phyloP scores from a whole-genome alignment of 2,888 invertebrate species.

The Argynnis bischoffii region DNA sequence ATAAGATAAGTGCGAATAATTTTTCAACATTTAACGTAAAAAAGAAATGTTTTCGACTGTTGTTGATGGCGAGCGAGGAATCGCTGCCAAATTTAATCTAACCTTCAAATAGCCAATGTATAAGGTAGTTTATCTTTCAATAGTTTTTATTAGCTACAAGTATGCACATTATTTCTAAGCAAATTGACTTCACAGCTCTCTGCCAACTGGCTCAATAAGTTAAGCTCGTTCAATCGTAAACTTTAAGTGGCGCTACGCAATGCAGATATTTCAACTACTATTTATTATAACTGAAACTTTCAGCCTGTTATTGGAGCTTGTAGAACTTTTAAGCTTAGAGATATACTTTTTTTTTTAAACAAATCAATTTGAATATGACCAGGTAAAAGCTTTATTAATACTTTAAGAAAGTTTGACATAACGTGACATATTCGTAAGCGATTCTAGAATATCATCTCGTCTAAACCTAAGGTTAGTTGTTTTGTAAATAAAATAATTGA shows the following conservation, averaged over 20 bases:
- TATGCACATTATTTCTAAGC: slow-evolving; percentile 28
- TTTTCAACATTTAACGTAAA: neutral
- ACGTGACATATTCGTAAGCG: too few species aligned
- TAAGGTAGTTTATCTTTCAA: slow-evolving; percentile 22
- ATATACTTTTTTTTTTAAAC: too few species aligned
- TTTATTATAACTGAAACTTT: slow-evolving; percentile 30
- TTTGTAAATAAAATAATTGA: too few species aligned
- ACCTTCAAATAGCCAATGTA: slow-evolving; percentile 9
- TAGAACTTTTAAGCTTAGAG: neutral
- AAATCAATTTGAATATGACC: too few species aligned
- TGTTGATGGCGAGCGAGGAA: neutral
- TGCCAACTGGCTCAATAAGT: slow-evolving; percentile 36
- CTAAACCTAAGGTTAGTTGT: too few species aligned
- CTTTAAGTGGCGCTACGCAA: slow-evolving; percentile 36
- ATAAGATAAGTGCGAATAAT: too few species aligned
- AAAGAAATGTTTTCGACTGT: neutral
- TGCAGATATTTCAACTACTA: slow-evolving; percentile 36
- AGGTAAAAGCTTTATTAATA: too few species aligned
- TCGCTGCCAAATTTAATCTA: slow-evolving; percentile 16
- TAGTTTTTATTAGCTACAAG: slow-evolving; percentile 21
- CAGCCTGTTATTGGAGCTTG: neutral
- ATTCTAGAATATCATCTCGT: too few species aligned
- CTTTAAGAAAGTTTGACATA: too few species aligned
- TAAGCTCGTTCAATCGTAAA: slow-evolving; percentile 34
- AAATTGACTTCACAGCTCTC: slow-evolving; percentile 28